These are phyloP conservation scores for Cyphomyrus discorhynchus DNA, from an alignment of 2,113 vertebrate species.

Conservation along the genomic window DNA sequence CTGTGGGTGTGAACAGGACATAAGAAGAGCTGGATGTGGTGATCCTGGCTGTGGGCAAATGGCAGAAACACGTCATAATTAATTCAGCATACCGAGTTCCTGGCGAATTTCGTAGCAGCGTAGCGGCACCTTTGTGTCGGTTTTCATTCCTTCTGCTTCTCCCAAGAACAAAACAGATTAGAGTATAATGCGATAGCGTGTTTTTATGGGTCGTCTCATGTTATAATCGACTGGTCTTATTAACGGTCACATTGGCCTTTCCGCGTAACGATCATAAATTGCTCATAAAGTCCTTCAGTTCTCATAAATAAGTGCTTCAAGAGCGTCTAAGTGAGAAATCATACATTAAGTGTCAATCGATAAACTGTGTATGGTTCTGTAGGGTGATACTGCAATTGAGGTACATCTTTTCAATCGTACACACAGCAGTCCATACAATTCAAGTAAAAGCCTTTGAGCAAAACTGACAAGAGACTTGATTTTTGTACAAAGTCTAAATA, in stretches of 20 bases:
- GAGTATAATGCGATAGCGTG: neutral
- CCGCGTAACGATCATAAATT: neutral
- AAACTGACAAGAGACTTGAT: conserved; percentile 29
- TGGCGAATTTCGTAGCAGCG: neutral
- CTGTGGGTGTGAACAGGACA: neutral
- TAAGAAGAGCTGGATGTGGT: neutral
- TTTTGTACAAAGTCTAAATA: conserved; percentile 15
- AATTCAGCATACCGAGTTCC: neutral
- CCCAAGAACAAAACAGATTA: neutral
- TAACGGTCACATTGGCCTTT: neutral
- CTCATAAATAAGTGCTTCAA: neutral
- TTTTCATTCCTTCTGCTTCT: neutral
- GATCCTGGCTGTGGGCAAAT: neutral
- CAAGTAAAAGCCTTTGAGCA: conserved; percentile 55
- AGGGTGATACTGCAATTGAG: conserved; percentile 40
- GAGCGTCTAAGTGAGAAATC: neutral
- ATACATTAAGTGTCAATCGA: neutral
- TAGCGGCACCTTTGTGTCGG: neutral
- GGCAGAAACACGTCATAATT: neutral
- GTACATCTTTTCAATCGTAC: conserved; percentile 52
- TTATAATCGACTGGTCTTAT: neutral
- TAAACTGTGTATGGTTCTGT: neutral
- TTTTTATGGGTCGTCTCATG: neutral
- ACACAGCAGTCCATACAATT: conserved; percentile 43
- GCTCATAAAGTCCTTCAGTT: neutral